Base-by-base conservation (phyloP, 1,140 invertebrate species). In the Rhagoletis zephyria region DNA sequence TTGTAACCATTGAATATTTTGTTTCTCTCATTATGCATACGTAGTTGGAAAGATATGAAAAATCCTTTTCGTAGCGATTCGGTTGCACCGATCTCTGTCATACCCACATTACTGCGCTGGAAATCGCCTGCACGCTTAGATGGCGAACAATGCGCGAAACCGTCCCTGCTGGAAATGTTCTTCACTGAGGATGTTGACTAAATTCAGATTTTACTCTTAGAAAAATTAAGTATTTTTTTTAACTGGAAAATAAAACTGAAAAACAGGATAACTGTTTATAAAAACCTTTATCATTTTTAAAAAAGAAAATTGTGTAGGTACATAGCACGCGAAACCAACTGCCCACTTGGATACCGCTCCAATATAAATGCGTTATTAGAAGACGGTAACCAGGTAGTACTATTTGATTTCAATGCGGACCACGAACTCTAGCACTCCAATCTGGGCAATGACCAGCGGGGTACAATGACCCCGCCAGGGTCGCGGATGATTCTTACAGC, bases 31-130 rank as follows among this genome's bases (percentile, higher is more conserved):
- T 30, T 30, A 30, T 30, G 30, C 30, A 30, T 30, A 30, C 30
- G 30, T 45, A 88, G 88, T 12, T 89, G 88, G 88, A 89, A 96
- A 91, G 94, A 96, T 92, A 93, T 90, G 77, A 94, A 95, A 3
- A 96, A 95, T 91, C 94, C 95, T 86, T 97, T 96, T 89, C 93
- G 96, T 86, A 95, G 94, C 48, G 94, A 96, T 90, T 88, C 91
- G 65, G 93, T 94, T 60, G 94, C 94, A 3, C 94, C 94, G 88
- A 91, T 97, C 30, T 94, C 95, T 89, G 95, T 95, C 2, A 93
- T 97, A 59, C 96, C 96, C 4, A 96, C 96, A 1, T 90, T 97
- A 6, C 93, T 95, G 12, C 94, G 93, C 90, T 97, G 96, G 96
- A 94, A 95, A 87, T 94, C 94, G 6, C 95, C 95, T 4, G 95